phyloP scores from a whole-genome alignment of 2,797 vertebrate genomes.

The Tinamus major region DNA sequence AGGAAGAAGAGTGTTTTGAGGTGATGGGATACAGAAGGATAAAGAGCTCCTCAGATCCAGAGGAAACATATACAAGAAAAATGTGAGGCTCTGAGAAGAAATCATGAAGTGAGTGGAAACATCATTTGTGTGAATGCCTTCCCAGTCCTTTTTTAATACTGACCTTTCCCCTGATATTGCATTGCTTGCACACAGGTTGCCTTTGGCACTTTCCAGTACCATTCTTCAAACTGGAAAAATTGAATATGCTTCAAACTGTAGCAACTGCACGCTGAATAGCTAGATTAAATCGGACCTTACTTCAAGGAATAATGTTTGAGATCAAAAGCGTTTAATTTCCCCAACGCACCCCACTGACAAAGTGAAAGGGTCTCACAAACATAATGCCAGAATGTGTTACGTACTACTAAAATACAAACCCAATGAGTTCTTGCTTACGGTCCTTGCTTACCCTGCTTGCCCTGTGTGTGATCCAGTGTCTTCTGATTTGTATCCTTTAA shows the following conservation, averaged over 20 bases:
- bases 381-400: background rate
- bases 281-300: background rate
- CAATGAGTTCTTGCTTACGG: background rate
- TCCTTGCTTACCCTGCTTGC: background rate
- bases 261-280: background rate
- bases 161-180: background rate
- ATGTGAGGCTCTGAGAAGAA: background rate
- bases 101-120: background rate
- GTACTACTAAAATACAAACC: background rate
- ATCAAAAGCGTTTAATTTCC: background rate
- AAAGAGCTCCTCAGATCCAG: background rate
- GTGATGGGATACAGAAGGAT: background rate
- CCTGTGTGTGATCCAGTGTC: background rate
- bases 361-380: background rate
- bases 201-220: background rate
- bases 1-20: background rate
- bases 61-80: background rate
- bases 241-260: background rate
- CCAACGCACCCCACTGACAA: background rate
- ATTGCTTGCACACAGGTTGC: background rate
- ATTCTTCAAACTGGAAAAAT: background rate
- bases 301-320: background rate
- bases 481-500: background rate
- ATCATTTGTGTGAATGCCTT: background rate
- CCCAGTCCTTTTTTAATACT: background rate